A percentile compares a stretch with the other conserved stretches of the same genome.
phyloP scores from a whole-genome alignment of 2,113 vertebrate genomes.

The Malurus elegans region DNA sequence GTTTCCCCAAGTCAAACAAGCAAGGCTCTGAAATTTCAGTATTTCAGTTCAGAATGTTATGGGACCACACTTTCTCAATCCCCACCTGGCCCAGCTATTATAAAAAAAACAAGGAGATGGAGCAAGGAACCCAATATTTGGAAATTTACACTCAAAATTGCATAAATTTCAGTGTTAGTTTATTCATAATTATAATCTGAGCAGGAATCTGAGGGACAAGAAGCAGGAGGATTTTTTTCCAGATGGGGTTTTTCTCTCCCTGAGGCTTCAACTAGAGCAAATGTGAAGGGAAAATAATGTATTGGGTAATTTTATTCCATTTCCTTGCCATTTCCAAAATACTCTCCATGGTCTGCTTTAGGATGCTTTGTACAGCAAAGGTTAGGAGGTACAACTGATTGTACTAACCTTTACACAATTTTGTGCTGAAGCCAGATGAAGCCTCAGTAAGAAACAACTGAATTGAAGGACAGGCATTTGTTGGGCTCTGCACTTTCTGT shows the following conservation, averaged over 20 bases:
- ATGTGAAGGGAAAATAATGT: not conserved
- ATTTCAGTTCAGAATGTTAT: not conserved
- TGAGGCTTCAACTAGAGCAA: not conserved
- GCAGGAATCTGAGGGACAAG: not conserved
- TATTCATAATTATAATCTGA: not conserved
- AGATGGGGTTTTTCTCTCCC: not conserved
- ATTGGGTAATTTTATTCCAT: not conserved
- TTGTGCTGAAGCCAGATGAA: not conserved
- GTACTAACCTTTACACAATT: not conserved
- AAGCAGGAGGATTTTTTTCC: not conserved
- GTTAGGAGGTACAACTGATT: not conserved
- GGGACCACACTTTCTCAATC: not conserved
- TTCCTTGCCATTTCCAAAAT: not conserved
- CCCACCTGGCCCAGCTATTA: rapidly evolving
- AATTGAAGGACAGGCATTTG: not conserved
- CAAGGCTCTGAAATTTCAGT: not conserved
- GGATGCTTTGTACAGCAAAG: not conserved
- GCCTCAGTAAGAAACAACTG: not conserved
- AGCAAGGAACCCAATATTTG: not conserved
- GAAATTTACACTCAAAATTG: not conserved
- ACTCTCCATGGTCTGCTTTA: not conserved
- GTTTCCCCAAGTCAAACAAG: not conserved
- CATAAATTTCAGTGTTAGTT: not conserved
- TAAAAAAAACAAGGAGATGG: not conserved
- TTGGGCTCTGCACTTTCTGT: not conserved